Evolutionary conservation across 1,140 invertebrate genomes (phyloP).

Genomic region (Luehdorfia chinensis): DNA sequence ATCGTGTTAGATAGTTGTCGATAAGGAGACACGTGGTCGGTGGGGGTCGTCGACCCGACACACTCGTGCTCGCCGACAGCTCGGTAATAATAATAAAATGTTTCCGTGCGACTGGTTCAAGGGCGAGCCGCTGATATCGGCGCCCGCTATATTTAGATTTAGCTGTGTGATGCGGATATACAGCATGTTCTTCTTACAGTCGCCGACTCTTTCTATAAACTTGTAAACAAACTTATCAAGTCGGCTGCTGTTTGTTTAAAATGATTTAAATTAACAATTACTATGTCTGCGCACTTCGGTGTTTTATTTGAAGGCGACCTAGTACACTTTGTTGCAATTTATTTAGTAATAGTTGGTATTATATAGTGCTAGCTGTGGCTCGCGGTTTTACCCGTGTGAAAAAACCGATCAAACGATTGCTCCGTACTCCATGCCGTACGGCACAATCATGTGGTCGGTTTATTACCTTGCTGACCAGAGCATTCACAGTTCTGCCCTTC

Average conservation of each 20-base stretch:
- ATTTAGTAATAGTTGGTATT: no score
- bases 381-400: no score
- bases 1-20: constrained; percentile 77
- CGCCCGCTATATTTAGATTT: constrained; percentile 77
- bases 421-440: no score
- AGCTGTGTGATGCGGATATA: constrained; percentile 65
- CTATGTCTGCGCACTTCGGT: no score
- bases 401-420: no score
- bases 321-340: no score
- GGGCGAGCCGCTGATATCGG: constrained; percentile 76
- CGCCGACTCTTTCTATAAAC: constrained; percentile 5
- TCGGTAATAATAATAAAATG: constrained; percentile 77
- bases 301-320: background rate
- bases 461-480: no score
- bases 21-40: constrained; percentile 75
- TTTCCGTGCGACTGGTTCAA: constrained; percentile 77
- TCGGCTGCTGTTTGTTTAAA: background rate
- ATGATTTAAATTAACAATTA: background rate
- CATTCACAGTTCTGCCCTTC: no score
- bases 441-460: no score
- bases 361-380: no score
- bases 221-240: constrained; percentile 13
- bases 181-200: constrained; percentile 37
- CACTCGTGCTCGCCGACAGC: constrained; percentile 75
- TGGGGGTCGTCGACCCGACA: constrained; percentile 72